phyloP scores from a whole-genome alignment of 1,140 invertebrate genomes.

The Chlorops oryzae region DNA sequence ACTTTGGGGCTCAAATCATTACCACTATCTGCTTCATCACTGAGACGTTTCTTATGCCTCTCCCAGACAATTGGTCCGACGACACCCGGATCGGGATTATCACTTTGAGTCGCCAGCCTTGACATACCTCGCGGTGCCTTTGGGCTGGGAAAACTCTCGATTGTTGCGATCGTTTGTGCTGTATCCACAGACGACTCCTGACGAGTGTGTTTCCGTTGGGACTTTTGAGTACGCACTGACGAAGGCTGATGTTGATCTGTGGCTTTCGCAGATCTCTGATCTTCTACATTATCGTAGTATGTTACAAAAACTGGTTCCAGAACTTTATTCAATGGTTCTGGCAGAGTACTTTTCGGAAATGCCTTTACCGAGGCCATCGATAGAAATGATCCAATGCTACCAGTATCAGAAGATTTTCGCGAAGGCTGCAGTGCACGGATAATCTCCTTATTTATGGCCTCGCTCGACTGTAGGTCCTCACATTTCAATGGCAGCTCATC shows the following conservation, averaged over 20 bases:
- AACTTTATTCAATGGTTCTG: conserved; percentile 68
- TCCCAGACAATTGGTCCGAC: conserved; percentile 76
- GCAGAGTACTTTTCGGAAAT: conserved; percentile 57
- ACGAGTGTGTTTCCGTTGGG: not conserved
- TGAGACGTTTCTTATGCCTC: conserved; percentile 54
- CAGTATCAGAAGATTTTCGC: conserved; percentile 37
- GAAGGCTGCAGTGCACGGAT: conserved; percentile 28
- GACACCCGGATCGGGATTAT: conserved; percentile 67
- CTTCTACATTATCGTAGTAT: conserved; percentile 57
- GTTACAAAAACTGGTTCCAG: conserved; percentile 65
- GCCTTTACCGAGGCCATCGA: conserved; percentile 76
- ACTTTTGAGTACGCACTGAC: conserved; percentile 15
- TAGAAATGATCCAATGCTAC: conserved; percentile 50
- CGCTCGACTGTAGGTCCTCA: conserved; percentile 14
- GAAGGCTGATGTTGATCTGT: conserved; percentile 22
- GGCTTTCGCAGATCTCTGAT: conserved; percentile 26
- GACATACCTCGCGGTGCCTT: conserved; percentile 31
- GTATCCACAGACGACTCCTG: conserved; percentile 15
- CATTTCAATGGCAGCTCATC: conserved; percentile 11
- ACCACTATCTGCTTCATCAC: conserved; percentile 33
- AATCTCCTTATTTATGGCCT: conserved; percentile 43
- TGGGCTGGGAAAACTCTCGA: conserved; percentile 40
- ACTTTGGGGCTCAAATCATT: too few species aligned
- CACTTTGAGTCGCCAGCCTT: conserved; percentile 40
- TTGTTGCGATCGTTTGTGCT: conserved; percentile 30